Percentiles rank a stretch among this genome's conserved stretches.
Evolutionary conservation across 2,888 invertebrate species (phyloP).

Genomic region (Hirtodrosophila histrioides): DNA sequence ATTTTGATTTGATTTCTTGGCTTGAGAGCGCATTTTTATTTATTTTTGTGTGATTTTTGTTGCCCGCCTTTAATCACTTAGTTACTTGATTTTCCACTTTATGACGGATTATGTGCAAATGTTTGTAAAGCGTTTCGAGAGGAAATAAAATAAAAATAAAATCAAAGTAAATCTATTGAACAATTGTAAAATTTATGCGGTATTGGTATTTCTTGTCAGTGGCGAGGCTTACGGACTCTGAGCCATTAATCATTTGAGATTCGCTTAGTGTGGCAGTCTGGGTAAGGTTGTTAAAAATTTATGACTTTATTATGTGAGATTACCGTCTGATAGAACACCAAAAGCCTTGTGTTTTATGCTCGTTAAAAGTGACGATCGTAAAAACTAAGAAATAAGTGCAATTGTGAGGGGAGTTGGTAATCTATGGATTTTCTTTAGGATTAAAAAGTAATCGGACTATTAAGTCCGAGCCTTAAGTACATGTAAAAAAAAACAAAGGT

Average conservation of each 20-base stretch:
- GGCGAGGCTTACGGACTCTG: constrained; percentile 13
- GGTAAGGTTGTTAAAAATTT: constrained; percentile 28
- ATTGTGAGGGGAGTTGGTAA: background rate
- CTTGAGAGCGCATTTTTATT: constrained; percentile 9
- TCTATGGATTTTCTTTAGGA: background rate
- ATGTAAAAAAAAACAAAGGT: no score
- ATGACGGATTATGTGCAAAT: constrained; percentile 77
- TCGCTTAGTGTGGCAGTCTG: constrained; percentile 18
- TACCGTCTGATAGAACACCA: constrained; percentile 10
- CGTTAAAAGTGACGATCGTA: constrained; percentile 10
- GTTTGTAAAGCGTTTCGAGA: constrained; percentile 42
- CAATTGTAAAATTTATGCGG: constrained; percentile 60
- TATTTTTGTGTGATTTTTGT: constrained; percentile 13
- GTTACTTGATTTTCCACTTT: constrained; percentile 79
- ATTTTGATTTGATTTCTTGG: constrained; percentile 66
- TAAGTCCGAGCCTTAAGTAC: no score
- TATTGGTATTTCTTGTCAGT: constrained; percentile 22
- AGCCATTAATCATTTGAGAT: constrained; percentile 54
- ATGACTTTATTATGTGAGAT: constrained; percentile 43
- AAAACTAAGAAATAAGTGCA: background rate
- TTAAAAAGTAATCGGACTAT: background rate
- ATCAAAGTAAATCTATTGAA: constrained; percentile 45
- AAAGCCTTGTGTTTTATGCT: constrained; percentile 4
- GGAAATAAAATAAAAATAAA: background rate
- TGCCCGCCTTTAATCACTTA: constrained; percentile 68